phyloP scores from a whole-genome alignment of 2,888 invertebrate genomes.

The Branchellion lobata region DNA sequence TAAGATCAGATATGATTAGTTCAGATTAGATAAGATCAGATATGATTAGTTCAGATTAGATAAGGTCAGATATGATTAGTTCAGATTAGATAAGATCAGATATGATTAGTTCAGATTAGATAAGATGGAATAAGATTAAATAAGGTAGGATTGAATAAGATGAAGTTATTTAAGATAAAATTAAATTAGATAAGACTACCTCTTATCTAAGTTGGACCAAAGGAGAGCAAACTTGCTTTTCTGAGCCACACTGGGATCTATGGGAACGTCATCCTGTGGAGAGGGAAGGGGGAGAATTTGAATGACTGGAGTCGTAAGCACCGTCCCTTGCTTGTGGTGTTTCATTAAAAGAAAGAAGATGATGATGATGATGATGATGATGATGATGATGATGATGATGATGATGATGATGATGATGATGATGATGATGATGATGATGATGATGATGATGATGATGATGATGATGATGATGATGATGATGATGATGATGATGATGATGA shows the following conservation, averaged over 20 bases:
- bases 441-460: not conserved
- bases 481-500: not conserved
- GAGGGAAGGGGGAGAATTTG: not conserved
- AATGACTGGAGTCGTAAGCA: not conserved
- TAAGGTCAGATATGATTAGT: too few species aligned
- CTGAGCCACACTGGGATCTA: constrained; percentile 55
- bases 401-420: not conserved
- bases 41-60: too few species aligned
- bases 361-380: not conserved
- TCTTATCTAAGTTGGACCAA: constrained; percentile 74
- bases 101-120: too few species aligned
- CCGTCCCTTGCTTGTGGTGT: not conserved
- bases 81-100: too few species aligned
- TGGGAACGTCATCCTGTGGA: not conserved
- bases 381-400: not conserved
- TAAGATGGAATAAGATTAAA: too few species aligned
- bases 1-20: too few species aligned
- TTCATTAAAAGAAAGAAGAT: not conserved
- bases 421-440: not conserved
- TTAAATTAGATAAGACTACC: not conserved
- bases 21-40: too few species aligned
- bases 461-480: not conserved
- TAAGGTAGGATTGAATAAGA: too few species aligned
- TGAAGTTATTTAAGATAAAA: not conserved
- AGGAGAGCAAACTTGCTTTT: constrained; percentile 65